Conservation (phyloP, 2,888 invertebrate genomes). For the Stenotaenia linearis region DNA sequence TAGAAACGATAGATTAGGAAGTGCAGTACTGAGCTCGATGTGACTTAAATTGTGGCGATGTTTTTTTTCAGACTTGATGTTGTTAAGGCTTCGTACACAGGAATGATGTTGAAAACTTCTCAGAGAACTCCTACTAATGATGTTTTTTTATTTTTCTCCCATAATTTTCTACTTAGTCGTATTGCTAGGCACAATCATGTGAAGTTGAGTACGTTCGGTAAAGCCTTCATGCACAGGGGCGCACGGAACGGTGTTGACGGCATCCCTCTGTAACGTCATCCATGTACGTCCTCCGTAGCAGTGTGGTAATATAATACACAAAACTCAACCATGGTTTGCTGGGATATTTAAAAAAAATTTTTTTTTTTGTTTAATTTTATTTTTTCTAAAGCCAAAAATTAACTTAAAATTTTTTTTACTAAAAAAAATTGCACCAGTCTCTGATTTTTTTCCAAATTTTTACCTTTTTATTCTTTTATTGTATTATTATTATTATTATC, state of each 20-base stretch:
- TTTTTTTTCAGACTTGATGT: background rate
- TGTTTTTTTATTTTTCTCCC: slow-evolving; percentile 35
- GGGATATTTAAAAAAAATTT: slow-evolving; percentile 30
- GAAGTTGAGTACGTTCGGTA: slow-evolving; percentile 21
- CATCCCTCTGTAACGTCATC: slow-evolving; percentile 21
- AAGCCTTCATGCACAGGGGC: slow-evolving; percentile 31
- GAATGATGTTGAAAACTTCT: background rate
- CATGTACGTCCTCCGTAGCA: slow-evolving; percentile 32
- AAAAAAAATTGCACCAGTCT: slow-evolving; percentile 27
- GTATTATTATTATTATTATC: background rate
- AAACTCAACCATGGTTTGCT: slow-evolving; percentile 33
- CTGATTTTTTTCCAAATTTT: background rate
- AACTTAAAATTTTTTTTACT: slow-evolving; percentile 21
- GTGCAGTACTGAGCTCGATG: too few species aligned
- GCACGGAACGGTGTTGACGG: slow-evolving; percentile 30
- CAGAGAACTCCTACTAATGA: slow-evolving; percentile 33
- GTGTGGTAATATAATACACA: slow-evolving; percentile 34
- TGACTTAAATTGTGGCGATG: background rate
- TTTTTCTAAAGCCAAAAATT: background rate
- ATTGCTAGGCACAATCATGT: slow-evolving; percentile 31
- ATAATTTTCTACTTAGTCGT: slow-evolving; percentile 34
- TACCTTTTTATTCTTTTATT: background rate
- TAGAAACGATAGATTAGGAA: too few species aligned
- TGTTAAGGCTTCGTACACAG: background rate
- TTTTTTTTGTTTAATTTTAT: slow-evolving; percentile 13